Percentiles rank a stretch among this genome's conserved stretches.
Conservation (phyloP, 1,140 invertebrate genomes). For the Eubasilissa regina region DNA sequence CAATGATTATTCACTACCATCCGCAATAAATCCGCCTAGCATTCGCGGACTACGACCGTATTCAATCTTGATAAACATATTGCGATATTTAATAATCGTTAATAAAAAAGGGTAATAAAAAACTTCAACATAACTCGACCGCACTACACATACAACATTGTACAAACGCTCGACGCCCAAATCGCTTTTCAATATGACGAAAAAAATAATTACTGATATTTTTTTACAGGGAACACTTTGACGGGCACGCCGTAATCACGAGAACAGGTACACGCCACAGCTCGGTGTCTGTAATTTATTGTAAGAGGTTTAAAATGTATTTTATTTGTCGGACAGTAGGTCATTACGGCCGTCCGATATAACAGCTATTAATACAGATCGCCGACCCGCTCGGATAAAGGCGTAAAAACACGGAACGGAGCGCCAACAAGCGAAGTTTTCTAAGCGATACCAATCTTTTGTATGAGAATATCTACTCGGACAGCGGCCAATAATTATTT, state of each 20-base stretch:
- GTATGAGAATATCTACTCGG: not conserved
- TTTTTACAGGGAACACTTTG: conserved; percentile 24
- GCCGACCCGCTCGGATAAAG: conserved; percentile 31
- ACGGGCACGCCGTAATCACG: conserved; percentile 2
- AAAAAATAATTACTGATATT: conserved; percentile 9
- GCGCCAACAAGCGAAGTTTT: not conserved
- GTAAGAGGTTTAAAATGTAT: conserved; percentile 56
- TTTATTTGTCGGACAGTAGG: conserved; percentile 56
- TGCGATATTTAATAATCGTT: conserved; percentile 15
- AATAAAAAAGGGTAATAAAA: conserved; percentile 6
- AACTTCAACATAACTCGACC: not conserved
- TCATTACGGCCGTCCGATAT: conserved; percentile 53
- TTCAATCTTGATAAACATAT: conserved; percentile 20
- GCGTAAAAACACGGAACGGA: not conserved
- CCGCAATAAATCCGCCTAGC: not conserved
- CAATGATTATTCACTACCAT: not conserved
- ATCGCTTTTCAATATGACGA: conserved; percentile 21
- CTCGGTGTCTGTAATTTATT: conserved; percentile 54
- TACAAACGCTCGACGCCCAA: not conserved
- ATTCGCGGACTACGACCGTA: not conserved
- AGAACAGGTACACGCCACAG: conserved; percentile 2
- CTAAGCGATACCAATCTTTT: not conserved
- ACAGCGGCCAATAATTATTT: not conserved
- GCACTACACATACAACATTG: not conserved
- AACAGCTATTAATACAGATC: too few relatives aligned